Evolutionary conservation across 2,797 vertebrate genomes (phyloP), one percentile per base, ranked within the genome.

Genomic region (Sebastes reedi): DNA sequence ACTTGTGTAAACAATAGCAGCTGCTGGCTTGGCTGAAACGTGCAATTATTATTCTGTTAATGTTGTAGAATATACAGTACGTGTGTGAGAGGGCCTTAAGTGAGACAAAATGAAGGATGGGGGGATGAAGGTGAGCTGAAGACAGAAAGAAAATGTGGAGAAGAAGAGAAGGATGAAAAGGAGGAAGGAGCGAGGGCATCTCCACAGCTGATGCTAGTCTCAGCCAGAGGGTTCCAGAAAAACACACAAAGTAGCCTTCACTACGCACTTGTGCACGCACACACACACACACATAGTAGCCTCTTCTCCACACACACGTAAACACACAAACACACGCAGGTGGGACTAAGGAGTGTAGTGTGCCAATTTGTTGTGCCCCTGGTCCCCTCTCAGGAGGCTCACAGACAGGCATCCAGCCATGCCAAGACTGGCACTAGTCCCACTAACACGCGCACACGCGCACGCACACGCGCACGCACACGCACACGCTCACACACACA

Each of bases 281-380:
- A 76, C 77, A 55, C 67, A 32, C 32, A 34, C 32, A 34, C 32
- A 55, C 77, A 83, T 36, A 73, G 83, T 80, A 80, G 81, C 77
- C 54, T 83, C 67, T 81, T 84, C 75, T 61, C 55, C 72, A 75
- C 80, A 82, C 72, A 88, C 75, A 88, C 77, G 81, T 58, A 61
- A 81, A 82, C 82, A 80, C 88, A 88, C 80, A 89, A 80, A 92
- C 78, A 86, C 86, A 93, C 87, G 75, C 91, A 94, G 91, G 93
- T 94, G 92, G 90, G 90, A 92, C 89, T 88, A 76, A 88, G 79
- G 75, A 90, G 87, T 87, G 66, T 87, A 83, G 84, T 84, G 87
- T 92, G 94, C 93, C 94, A 94, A 95, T 94, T 93, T 94, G 91
- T 84, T 93, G 91, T 87, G 91, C 91, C 89, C 93, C 82, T 89